These are phyloP conservation scores for Psammodynastes pulverulentus DNA, from an alignment of 2,113 vertebrate genomes.

Conservation along the genomic window DNA sequence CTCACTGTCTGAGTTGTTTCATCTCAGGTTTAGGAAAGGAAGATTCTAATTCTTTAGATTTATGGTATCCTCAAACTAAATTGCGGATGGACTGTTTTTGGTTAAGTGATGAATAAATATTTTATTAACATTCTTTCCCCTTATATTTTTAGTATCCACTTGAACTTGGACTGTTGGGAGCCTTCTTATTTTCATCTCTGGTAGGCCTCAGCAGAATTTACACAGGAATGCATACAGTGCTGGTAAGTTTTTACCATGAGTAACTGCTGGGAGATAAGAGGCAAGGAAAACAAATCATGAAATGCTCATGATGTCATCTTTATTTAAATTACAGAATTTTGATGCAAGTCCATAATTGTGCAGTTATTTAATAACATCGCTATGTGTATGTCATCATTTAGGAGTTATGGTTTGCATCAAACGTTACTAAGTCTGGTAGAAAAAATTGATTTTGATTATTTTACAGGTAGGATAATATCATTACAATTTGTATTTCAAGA, in stretches of 20 bases:
- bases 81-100: neutral
- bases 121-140: neutral
- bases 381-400: neutral
- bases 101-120: neutral
- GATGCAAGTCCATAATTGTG: neutral
- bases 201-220: slow-evolving; percentile 94
- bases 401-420: neutral
- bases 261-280: neutral
- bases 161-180: slow-evolving; percentile 75
- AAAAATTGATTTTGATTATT: neutral
- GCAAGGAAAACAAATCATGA: neutral
- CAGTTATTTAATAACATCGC: neutral
- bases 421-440: neutral
- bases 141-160: slow-evolving; percentile 80
- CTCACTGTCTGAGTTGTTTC: neutral
- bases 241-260: slow-evolving; percentile 77
- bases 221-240: slow-evolving; percentile 92
- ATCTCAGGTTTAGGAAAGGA: neutral
- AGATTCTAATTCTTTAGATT: fast-evolving
- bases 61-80: neutral
- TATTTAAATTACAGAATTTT: neutral
- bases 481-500: neutral
- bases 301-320: neutral
- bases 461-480: neutral
- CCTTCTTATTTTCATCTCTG: slow-evolving; percentile 77